Evolutionary conservation across 2,113 vertebrate genomes (phyloP), one percentile per base, ranked within the genome.

Genomic region (Melanocharis versteri): DNA sequence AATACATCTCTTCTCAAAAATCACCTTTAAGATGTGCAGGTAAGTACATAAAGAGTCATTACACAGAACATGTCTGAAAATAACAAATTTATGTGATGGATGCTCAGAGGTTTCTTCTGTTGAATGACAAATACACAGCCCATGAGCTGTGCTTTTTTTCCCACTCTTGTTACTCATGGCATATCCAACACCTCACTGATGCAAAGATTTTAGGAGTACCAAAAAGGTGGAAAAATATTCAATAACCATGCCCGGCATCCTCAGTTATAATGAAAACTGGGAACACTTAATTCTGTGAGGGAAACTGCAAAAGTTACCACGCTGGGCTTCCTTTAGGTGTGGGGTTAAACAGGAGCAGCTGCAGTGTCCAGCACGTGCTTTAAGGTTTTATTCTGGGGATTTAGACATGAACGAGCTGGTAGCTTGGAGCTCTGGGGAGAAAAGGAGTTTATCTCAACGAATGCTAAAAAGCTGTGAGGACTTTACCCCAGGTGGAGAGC

Each of bases 391-490:
- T 42, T 10, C 16, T 42, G 21, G 31, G 39, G 23, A 40, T 73
- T 84, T 70, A 22, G 27, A n/a, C 84, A 44, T 28, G 27, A 92
- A 31, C 23, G 61, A 83, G 33, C 60, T 47, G 50, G 50, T 80
- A 31, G 39, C 50, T 48, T 3, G 1, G 51, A 84, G 37, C 65
- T 89, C 57, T 76, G 69, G 40, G 24, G 45, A 66, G 37, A 84
- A 94, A 51, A 48, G 22, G 33, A 15, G 30, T 88, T 92, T 91
- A 57, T 89, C 30, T 91, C 23, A 53, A 39, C 78, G 66, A 82
- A 78, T 69, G 33, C 13, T 60, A 78, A 94, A 92, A 40, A 50
- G 16, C 10, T 80, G 6, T 28, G 58, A 76, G 69, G n/a, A 47
- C 12, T 11, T 58, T 60, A 60, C 19, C 71, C 37, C 45, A 69